Base-by-base conservation (phyloP, 2,797 vertebrate genomes). In the Lemur catta region DNA sequence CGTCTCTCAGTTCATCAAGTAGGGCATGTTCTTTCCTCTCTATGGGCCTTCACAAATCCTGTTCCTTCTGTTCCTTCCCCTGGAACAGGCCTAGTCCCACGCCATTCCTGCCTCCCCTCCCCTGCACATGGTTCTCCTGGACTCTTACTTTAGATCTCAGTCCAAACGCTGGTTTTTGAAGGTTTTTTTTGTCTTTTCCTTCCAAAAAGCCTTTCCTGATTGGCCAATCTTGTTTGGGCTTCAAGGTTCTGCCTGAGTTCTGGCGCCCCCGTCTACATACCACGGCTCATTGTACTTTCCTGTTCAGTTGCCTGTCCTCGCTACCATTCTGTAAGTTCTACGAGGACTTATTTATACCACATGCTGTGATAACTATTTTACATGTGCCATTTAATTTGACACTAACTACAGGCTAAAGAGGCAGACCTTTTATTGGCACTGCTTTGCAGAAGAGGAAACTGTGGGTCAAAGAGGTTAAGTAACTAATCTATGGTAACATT, bases 91-190 rank as follows among this genome's bases (percentile, higher is more conserved):
- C 24, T 20, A 59, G 17, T 30, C 9, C 30, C 3, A n/a, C 1
- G 12, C 9, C 9, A 46, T 35, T 28, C 8, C 50, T n/a, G 17
- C 33, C 9, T 65, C 2, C 15, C 1, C 0, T 7, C 20, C 24
- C 17, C 43, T 82, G 5, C 14, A 12, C 18, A 6, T 18, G 2
- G 28, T 48, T 84, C 1, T 57, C 43, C 24, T 50, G 24, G 52
- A 92, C 33, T 20, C 48, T 26, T 12, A 50, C 10, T 92, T 89
- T 38, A 86, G 50, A 84, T 80, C 15, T 67, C 71, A 82, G 15
- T 28, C 28, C 38, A 43, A 61, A 55, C 24, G 30, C 41, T 93
- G n/a, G 7, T 76, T 55, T 22, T 74, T 35, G 24, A 5, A 15
- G 12, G 9, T 55, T 67, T 71, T 67, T 71, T 48, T 67, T 63